Base-by-base conservation (phyloP, 2,888 invertebrate genomes). In the Dinocampus coccinellae region DNA sequence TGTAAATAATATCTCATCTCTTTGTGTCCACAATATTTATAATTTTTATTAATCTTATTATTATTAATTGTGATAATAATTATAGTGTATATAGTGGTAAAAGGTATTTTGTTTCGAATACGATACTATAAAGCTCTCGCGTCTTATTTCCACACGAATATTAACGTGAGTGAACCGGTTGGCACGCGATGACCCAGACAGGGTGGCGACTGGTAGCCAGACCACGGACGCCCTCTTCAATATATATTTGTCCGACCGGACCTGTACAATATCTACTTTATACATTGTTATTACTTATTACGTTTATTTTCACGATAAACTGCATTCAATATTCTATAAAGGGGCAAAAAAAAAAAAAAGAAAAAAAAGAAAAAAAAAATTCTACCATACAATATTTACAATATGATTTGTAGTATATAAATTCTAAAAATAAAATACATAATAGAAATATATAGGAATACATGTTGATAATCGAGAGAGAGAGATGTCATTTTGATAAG, bases 101-200 rank as follows among this genome's bases (percentile, higher is more conserved):
- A 58, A 58, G 33, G 29, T 58, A 33, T 58, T 58, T 34, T 58
- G 58, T 58, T 58, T 13, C 34, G 16, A 58, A 58, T 55, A 33
- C 52, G 26, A 47, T 42, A 26, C n/a, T 26, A 29, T 47, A 24
- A 39, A 36, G 10, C 22, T 26, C 16, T 42, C 63, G 63, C 63
- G 63, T 47, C 63, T 64, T 64, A 64, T 64, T 64, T 47, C 52
- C 63, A 29, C 52, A 20, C 3, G 63, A 64, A 64, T 64, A 64
- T 64, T 64, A 47, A 64, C 47, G 52, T 64, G 47, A 64, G 63
- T 64, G 52, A 52, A n/a, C 47, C 16, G 76, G 77, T 78, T 81
- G 76, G 78, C 83, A 83, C 83, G 83, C 83, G 83, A 83, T 83
- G 83, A 83, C 83, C 83, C 81, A 83, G 83, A 83, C 83, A 83